Conservation (phyloP, 2,888 invertebrate genomes). For the Luffia ferchaultella region DNA sequence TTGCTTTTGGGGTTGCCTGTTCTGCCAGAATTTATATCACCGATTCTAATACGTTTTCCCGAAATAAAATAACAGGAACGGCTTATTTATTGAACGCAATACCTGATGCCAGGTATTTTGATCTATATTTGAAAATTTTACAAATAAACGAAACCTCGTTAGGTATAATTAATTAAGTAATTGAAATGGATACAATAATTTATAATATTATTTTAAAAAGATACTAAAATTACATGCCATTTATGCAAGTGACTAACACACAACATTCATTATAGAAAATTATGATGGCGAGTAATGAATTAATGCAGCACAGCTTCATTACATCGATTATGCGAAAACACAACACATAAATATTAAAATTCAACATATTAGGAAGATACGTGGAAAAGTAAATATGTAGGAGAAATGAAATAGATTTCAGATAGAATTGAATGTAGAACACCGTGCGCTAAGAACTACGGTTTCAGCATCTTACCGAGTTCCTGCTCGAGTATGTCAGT, state of each 20-base stretch:
- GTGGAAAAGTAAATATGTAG: not conserved
- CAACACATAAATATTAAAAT: not conserved
- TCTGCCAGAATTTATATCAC: not conserved
- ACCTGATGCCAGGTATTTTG: not conserved
- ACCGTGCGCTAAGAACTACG: not conserved
- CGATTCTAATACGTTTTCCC: not conserved
- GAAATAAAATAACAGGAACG: not conserved
- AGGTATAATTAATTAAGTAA: no score
- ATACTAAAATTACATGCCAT: not conserved
- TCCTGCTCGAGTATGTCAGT: constrained; percentile 44
- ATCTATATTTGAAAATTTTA: no score
- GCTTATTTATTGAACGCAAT: not conserved
- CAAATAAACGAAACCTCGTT: no score
- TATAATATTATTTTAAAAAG: not conserved
- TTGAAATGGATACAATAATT: no score
- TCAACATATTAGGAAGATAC: not conserved
- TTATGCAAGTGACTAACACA: not conserved
- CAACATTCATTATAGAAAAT: not conserved
- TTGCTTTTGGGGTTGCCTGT: not conserved
- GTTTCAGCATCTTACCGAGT: constrained; percentile 38
- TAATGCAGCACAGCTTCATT: not conserved
- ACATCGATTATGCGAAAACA: not conserved
- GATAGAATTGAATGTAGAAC: constrained; percentile 1
- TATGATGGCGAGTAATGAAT: no score
- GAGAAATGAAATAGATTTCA: not conserved